Conservation (phyloP, 1,140 invertebrate species). For the Hypsibius dujardini region DNA sequence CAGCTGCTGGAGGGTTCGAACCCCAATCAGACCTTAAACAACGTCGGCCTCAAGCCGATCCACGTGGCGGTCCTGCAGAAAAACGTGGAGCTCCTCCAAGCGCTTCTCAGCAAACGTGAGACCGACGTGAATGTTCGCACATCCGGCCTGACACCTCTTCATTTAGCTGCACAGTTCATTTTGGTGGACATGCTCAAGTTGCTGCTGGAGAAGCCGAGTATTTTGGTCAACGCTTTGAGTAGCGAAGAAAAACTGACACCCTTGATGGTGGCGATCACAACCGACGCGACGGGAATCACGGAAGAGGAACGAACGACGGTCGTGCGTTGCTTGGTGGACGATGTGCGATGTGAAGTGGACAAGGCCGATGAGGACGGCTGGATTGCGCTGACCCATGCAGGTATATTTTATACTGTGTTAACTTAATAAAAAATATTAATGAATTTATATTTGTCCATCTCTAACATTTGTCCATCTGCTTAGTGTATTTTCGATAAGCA, state of each 20-base stretch:
- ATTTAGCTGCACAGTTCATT: background rate
- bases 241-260: background rate
- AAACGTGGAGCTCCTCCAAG: background rate
- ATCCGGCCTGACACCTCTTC: background rate
- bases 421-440: too few relatives aligned
- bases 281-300: background rate
- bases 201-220: background rate
- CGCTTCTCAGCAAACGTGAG: background rate
- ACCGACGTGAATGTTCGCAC: background rate
- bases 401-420: too few relatives aligned
- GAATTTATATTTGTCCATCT: too few relatives aligned
- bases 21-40: background rate
- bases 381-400: background rate
- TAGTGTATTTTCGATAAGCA: too few relatives aligned
- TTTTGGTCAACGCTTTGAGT: background rate
- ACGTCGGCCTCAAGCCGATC: background rate
- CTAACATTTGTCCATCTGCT: too few relatives aligned
- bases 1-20: background rate
- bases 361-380: background rate
- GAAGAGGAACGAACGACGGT: background rate
- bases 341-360: background rate
- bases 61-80: background rate
- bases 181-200: background rate
- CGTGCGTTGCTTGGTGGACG: background rate
- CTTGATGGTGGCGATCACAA: background rate